Base-by-base conservation (phyloP, 2,888 invertebrate genomes). In the Mesopsocus fuscifrons region DNA sequence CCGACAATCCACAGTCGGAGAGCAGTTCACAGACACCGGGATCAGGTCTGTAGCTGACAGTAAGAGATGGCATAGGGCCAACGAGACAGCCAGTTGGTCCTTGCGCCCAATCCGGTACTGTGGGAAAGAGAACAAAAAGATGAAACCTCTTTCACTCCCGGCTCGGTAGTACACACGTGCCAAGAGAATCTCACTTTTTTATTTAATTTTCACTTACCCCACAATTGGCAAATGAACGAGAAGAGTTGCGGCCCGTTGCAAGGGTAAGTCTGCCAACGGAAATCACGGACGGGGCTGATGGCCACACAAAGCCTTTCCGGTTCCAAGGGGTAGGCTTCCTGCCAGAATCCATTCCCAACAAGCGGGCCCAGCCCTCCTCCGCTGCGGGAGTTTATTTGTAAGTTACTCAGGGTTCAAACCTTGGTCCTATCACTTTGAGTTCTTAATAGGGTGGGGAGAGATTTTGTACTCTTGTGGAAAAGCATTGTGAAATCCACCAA, bases 221-320 rank as follows among this genome's bases (percentile, higher is more conserved):
- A 77, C 55, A 81, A 65, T 67, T 82, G 81, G 57, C 82, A 82
- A 48, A 82, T 73, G 58, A 82, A 82, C 5, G 81, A 75, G 1
- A 80, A 80, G 0, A 77, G 74, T 48, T 77, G 76, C 1, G 80
- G 79, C 18, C 80, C 81, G 8, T 79, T 79, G 53, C 82, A 82
- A 9, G 74, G 67, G 40, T 76, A 64, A 1, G 78, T 73, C 54
- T 77, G 76, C 82, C 81, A 82, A 48, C 79, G 72, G 61, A 77
- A 81, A 63, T 81, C 80, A 8, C 75, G 71, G 3, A 74, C 68
- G 2, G 82, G 81, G 59, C 81, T 77, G 45, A 78, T 72, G 38
- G 77, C 78, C 17, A 77, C 79, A 55, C 82, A 82, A 3, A 80
- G 66, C 0, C 79, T 74, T 11, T 67, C 63, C 43, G 70, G 64